Evolutionary conservation across 92 coral and sea anemone species (phyloP).

Genomic region (Virgularia gustaviana): DNA sequence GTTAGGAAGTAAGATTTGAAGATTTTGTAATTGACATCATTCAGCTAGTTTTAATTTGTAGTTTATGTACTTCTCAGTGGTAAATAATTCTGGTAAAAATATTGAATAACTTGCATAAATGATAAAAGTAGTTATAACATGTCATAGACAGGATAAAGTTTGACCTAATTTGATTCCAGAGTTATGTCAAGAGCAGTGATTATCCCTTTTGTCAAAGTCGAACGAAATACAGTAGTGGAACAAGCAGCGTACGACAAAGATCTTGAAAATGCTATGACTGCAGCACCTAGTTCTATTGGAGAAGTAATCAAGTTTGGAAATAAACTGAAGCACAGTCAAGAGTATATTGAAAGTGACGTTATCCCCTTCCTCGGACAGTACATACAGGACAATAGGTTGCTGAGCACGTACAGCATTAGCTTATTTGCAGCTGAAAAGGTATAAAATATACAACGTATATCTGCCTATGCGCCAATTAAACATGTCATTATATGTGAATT

Average conservation of each 20-base stretch:
- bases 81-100: no score
- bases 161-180: constrained; percentile 6
- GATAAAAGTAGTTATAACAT: no score
- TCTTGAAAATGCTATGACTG: constrained; percentile 28
- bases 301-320: constrained; percentile 31
- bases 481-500: no score
- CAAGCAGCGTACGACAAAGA: constrained; percentile 28
- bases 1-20: no score
- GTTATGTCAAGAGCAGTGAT: constrained; percentile 39
- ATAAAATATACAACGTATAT: no score
- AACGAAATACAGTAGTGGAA: constrained; percentile 22
- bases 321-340: constrained; percentile 19
- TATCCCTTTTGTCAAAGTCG: constrained; percentile 27
- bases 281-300: constrained; percentile 30
- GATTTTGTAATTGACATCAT: no score
- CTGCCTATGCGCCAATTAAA: no score
- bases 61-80: no score
- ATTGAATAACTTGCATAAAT: no score
- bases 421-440: no score
- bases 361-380: constrained; percentile 30
- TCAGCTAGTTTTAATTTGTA: no score
- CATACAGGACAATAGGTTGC: constrained; percentile 30
- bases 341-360: constrained; percentile 18
- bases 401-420: constrained; percentile 12
- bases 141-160: no score